Evolutionary conservation across 2,113 vertebrate species (phyloP).

Genomic region (Aspiorhynchus laticeps): DNA sequence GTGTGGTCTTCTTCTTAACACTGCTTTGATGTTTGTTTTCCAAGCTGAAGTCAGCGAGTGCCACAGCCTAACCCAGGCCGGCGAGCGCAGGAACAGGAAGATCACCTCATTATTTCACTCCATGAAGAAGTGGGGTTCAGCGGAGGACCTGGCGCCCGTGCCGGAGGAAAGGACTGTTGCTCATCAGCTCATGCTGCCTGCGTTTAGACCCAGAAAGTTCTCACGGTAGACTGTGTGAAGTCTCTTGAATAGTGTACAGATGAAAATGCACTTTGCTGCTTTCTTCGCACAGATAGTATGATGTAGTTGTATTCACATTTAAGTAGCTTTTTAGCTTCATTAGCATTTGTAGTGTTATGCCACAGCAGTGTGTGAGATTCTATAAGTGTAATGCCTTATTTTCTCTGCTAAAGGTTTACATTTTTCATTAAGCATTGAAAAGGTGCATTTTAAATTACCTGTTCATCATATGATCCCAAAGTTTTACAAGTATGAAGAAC

Average conservation of each 20-base stretch:
- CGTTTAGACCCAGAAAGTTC: constrained; percentile 68
- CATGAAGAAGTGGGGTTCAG: constrained; percentile 74
- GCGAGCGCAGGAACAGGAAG: constrained; percentile 75
- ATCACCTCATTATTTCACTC: constrained; percentile 74
- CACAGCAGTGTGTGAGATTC: no score
- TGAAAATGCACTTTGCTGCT: constrained; percentile 7
- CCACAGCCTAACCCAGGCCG: constrained; percentile 67
- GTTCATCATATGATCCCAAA: background rate
- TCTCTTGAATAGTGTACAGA: background rate
- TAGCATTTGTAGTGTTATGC: background rate
- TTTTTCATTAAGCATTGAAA: background rate
- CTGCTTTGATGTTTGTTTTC: constrained; percentile 14
- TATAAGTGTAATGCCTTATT: background rate
- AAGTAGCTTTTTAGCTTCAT: background rate
- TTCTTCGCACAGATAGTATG: background rate
- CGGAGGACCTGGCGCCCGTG: constrained; percentile 67
- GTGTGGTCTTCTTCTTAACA: background rate
- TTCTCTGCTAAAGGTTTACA: background rate
- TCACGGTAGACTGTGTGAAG: constrained; percentile 62
- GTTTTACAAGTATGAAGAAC: background rate
- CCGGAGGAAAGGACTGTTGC: constrained; percentile 66
- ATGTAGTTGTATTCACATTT: background rate
- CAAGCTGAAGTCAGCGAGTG: constrained; percentile 59
- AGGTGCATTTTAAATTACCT: background rate
- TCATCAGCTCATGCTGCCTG: constrained; percentile 57